These are phyloP conservation scores for Petrocephalus schoutedeni DNA, from an alignment of 2,797 vertebrate genomes.

Conservation along the genomic window DNA sequence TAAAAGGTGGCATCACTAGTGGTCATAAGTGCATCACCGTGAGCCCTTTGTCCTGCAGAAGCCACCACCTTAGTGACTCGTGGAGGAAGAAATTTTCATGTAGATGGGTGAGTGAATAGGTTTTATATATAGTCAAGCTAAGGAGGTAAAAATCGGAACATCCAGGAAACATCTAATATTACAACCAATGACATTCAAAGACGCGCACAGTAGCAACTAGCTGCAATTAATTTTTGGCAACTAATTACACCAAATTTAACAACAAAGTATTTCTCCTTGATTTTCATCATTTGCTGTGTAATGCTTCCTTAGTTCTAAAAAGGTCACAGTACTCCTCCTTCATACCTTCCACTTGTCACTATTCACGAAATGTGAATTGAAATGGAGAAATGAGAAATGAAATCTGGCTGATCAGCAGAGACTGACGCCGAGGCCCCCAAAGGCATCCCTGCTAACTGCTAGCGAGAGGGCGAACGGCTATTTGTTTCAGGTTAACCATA, in stretches of 20 bases:
- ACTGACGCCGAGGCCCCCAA: not conserved
- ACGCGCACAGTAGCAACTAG: not conserved
- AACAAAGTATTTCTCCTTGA: not conserved
- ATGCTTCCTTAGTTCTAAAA: not conserved
- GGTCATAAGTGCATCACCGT: not conserved
- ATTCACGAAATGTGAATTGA: not conserved
- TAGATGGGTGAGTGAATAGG: not conserved
- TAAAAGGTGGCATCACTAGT: not conserved
- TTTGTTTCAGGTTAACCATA: slow-evolving; percentile 66
- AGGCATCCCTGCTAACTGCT: not conserved
- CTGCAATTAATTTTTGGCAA: not conserved
- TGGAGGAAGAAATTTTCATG: not conserved
- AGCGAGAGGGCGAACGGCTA: slow-evolving; percentile 33
- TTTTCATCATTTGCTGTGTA: not conserved
- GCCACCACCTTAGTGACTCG: not conserved
- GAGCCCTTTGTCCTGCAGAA: not conserved
- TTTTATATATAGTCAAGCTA: not conserved
- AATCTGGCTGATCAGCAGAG: not conserved
- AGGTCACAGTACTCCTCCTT: not conserved
- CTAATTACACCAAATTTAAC: not conserved
- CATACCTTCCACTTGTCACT: not conserved
- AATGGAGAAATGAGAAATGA: not conserved
- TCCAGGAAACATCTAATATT: not conserved
- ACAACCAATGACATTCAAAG: not conserved
- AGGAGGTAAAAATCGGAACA: not conserved